Percentiles rank a stretch among this genome's conserved stretches.
These are phyloP conservation scores for Brachypalpus laphriformis DNA, from an alignment of 2,888 invertebrate genomes.

Conservation along the genomic window DNA sequence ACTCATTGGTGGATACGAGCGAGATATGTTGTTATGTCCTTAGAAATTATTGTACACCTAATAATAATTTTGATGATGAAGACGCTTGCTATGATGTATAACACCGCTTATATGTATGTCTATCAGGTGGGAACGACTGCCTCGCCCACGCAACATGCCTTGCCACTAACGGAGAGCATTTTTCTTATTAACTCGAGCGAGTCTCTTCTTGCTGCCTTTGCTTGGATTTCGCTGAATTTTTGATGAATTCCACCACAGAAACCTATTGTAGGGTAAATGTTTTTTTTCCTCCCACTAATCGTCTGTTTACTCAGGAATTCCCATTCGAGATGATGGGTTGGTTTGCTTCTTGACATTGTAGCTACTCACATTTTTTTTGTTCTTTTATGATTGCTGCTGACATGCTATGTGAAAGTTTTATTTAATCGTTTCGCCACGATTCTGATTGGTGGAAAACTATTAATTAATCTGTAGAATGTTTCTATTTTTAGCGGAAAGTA, in stretches of 20 bases:
- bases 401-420: constrained; percentile 19
- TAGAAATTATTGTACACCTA: constrained; percentile 72
- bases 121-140: constrained; percentile 66
- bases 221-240: constrained; percentile 41
- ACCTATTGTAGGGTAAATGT: constrained; percentile 42
- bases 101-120: constrained; percentile 61
- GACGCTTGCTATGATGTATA: constrained; percentile 64
- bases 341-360: constrained; percentile 41
- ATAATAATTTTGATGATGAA: constrained; percentile 73
- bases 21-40: constrained; percentile 67
- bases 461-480: constrained; percentile 50
- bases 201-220: constrained; percentile 52
- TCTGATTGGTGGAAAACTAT: constrained; percentile 61
- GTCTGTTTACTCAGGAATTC: background rate
- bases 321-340: constrained; percentile 23
- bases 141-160: constrained; percentile 64
- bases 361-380: constrained; percentile 6
- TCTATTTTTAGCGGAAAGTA: constrained; percentile 52
- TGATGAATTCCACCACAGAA: constrained; percentile 26
- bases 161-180: constrained; percentile 63
- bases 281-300: constrained; percentile 22
- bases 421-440: constrained; percentile 23
- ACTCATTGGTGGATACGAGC: constrained; percentile 51
- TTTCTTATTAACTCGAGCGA: constrained; percentile 51
- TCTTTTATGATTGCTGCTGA: constrained; percentile 22